Evolutionary conservation across 2,888 invertebrate species (phyloP), one percentile per base, ranked within the genome.

Genomic region (Dynastes tityus): DNA sequence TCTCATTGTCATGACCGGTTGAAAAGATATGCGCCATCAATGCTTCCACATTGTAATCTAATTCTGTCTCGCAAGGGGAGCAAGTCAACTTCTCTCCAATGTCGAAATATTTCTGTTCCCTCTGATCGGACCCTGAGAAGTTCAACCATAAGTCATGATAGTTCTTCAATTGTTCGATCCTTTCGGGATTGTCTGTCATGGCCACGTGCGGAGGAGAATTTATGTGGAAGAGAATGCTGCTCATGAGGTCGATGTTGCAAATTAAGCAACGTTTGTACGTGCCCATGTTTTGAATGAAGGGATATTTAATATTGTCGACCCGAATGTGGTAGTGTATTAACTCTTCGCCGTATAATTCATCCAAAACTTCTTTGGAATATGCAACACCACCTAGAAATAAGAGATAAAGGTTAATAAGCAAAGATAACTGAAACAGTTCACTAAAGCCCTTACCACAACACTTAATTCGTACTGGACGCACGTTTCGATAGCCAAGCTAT

Each of bases 271-370:
- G 71, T 58, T 71, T 55, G 8, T 58, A 58, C 1, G 11, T 58
- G 55, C 40, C 71, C 71, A 71, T 58, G 16, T 71, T 71, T 55
- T 71, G 71, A 5, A 71, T 71, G 58, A 71, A 58, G 13, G 71
- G 71, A n/a, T 71, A 71, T 71, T 37, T 71, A 8, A 58, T 27
- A 9, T 71, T 58, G n/a, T 16, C 16, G 8, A 71, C 32, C 4
- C 71, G 71, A 3, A 71, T 2, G 55, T 53, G 32, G 32, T 71
- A 71, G 29, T 71, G 71, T 5, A 55, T 71, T 22, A 55, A 11
- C 32, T 71, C 71, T 58, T 58, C 55, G 29, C 55, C 58, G 5
- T 71, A 71, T 32, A 71, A 22, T 32, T 71, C 40, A 6, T 71
- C 16, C 5, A 71, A 37, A 32, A 37, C 16, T 37, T 71, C 53